Conservation (phyloP, 2,797 vertebrate species). For the Squalus acanthias region DNA sequence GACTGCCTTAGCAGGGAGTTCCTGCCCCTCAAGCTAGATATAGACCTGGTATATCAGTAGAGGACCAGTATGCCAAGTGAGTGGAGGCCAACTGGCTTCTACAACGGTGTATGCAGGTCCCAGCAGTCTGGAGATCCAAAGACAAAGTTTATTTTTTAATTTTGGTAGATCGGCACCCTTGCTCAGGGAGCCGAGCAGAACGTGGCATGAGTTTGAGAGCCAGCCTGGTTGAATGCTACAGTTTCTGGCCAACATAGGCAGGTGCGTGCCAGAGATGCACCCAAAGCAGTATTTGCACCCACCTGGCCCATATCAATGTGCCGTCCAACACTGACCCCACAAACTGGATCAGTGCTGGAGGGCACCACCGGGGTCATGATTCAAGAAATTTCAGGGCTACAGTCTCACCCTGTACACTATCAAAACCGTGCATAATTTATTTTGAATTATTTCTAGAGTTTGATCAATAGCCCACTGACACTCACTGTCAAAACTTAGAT, state of each 20-base stretch:
- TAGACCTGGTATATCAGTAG: background rate
- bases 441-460: no score
- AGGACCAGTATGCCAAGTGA: no score
- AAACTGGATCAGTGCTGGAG: background rate
- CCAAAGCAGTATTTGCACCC: background rate
- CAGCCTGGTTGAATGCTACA: background rate
- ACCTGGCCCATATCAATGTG: background rate
- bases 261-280: background rate
- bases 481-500: background rate
- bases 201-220: background rate
- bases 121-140: background rate
- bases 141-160: background rate
- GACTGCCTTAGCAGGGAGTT: background rate
- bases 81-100: no score
- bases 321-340: background rate
- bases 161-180: background rate
- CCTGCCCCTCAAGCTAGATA: background rate
- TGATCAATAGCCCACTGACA: background rate
- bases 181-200: background rate
- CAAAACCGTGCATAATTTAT: background rate
- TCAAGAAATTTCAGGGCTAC: background rate
- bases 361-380: background rate
- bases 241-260: background rate
- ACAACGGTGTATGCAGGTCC: background rate
- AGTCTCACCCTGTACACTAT: background rate